phyloP scores from a whole-genome alignment of 64 coral and sea anemone genomes.

The Montipora foliosa region DNA sequence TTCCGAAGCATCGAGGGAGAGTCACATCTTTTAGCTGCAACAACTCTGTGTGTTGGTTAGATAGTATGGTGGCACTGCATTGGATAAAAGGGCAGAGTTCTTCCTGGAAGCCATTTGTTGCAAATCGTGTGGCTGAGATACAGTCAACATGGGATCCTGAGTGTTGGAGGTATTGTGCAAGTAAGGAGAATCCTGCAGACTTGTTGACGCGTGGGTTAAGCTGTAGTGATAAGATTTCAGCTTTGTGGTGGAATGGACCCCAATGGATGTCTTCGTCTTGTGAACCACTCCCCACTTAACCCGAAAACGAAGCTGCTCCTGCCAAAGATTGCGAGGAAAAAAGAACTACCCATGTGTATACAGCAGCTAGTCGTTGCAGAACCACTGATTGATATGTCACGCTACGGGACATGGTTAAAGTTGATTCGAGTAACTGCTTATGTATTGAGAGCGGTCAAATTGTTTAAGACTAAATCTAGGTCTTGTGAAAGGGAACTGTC shows the following conservation, averaged over 20 bases:
- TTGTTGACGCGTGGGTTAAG: conserved; percentile 19
- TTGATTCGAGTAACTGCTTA: conserved; percentile 5
- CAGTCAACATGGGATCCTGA: conserved; percentile 40
- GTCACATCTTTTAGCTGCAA: no score
- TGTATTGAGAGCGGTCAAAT: neutral
- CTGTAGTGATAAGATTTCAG: neutral
- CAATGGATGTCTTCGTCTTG: neutral
- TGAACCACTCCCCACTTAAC: neutral
- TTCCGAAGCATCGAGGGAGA: neutral
- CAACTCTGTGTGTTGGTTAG: neutral
- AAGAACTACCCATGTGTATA: conserved; percentile 7
- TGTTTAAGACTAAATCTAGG: conserved; percentile 18
- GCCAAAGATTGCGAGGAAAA: neutral
- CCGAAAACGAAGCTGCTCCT: neutral
- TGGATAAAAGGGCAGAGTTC: conserved; percentile 28
- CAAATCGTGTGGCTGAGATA: conserved; percentile 34
- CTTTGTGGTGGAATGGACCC: conserved; percentile 31
- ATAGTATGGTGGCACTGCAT: conserved; percentile 24
- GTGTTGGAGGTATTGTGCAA: conserved; percentile 9
- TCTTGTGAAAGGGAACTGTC: conserved; percentile 2
- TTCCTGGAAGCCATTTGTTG: conserved; percentile 43
- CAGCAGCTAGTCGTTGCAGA: neutral
- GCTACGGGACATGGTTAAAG: conserved; percentile 16
- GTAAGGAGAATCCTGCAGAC: conserved; percentile 24
- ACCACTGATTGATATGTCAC: conserved; percentile 8